Evolutionary conservation across 2,888 invertebrate species (phyloP).

Genomic region (Coleophora deauratella): DNA sequence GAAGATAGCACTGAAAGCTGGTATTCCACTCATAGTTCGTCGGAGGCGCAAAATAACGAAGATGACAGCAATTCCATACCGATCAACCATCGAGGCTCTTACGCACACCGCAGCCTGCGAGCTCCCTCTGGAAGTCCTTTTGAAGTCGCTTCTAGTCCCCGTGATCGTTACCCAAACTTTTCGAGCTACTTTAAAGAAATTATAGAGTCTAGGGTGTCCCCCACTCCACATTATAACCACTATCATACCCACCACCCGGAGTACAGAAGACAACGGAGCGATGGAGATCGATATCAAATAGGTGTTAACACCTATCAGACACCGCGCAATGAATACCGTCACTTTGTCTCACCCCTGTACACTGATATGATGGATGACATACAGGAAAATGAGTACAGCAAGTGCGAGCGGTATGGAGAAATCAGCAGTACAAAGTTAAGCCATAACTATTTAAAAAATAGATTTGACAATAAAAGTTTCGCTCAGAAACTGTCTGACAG

Average conservation of each 20-base stretch:
- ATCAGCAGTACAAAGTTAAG: slow-evolving; percentile 52
- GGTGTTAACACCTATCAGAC: slow-evolving; percentile 42
- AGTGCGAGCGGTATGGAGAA: slow-evolving; percentile 66
- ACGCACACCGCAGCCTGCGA: slow-evolving; percentile 40
- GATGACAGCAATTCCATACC: slow-evolving; percentile 35
- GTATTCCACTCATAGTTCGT: slow-evolving; percentile 46
- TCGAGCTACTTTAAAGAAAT: slow-evolving; percentile 63
- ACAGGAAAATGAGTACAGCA: slow-evolving; percentile 63
- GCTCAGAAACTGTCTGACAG: slow-evolving; percentile 54
- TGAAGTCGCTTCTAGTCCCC: slow-evolving; percentile 57
- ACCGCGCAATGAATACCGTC: slow-evolving; percentile 53
- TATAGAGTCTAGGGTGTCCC: slow-evolving; percentile 36
- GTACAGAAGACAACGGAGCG: slow-evolving; percentile 37
- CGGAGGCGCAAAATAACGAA: slow-evolving; percentile 38
- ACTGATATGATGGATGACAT: slow-evolving; percentile 65
- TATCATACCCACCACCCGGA: slow-evolving; percentile 43
- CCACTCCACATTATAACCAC: slow-evolving; percentile 31
- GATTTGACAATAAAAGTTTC: slow-evolving; percentile 60
- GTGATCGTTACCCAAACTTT: slow-evolving; percentile 58
- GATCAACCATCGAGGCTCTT: slow-evolving; percentile 40
- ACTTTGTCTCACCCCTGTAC: slow-evolving; percentile 58
- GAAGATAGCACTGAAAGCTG: slow-evolving; percentile 65
- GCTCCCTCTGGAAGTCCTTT: slow-evolving; percentile 38
- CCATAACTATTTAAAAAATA: slow-evolving; percentile 34
- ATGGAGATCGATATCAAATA: slow-evolving; percentile 45